Percentiles rank a stretch among this genome's conserved stretches.
These are phyloP conservation scores for Xiphophorus maculatus DNA, from an alignment of 2,113 vertebrate species.

Conservation along the genomic window DNA sequence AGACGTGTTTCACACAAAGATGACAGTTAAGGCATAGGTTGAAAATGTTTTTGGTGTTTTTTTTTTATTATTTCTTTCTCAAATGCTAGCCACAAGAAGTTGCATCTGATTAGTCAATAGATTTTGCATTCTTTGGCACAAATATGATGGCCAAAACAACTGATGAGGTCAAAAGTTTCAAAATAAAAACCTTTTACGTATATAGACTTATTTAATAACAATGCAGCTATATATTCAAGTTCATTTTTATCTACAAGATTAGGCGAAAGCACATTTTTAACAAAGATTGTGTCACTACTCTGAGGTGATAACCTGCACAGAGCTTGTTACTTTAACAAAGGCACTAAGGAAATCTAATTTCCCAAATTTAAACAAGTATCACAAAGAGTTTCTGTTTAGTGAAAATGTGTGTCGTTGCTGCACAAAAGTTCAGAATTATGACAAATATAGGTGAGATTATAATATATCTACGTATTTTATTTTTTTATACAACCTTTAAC, in stretches of 20 bases:
- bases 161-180: constrained; percentile 3
- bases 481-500: neutral
- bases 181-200: constrained; percentile 11
- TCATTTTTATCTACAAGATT: constrained; percentile 3
- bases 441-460: neutral
- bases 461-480: neutral
- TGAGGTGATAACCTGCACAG: constrained; percentile 4
- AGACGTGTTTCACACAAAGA: constrained; percentile 31
- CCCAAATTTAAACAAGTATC: neutral
- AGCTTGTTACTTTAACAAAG: constrained; percentile 43
- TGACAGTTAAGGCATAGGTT: constrained; percentile 57
- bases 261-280: constrained; percentile 9
- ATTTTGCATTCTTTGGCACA: constrained; percentile 16
- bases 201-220: constrained; percentile 3
- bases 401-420: neutral
- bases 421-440: neutral
- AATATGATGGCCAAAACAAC: constrained; percentile 24
- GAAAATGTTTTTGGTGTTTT: constrained; percentile 58
- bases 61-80: neutral
- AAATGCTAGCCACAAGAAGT: constrained; percentile 24
- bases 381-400: constrained; percentile 3
- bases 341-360: constrained; percentile 43
- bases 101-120: constrained; percentile 1
- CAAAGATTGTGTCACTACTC: neutral
- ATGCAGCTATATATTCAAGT: neutral